phyloP scores from a whole-genome alignment of 1,140 invertebrate genomes.

The Asbolus verrucosus region DNA sequence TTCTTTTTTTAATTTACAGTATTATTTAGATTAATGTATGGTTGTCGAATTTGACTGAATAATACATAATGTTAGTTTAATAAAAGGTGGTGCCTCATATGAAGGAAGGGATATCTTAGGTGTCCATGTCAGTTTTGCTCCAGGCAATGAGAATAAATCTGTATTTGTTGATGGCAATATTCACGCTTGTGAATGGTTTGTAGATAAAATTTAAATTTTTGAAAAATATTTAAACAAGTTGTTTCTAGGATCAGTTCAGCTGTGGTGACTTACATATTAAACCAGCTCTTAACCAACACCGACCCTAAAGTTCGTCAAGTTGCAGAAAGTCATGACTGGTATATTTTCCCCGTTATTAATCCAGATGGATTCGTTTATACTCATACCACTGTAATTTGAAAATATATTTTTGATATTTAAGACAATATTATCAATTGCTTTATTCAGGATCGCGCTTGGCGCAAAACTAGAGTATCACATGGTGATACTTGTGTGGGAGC shows the following conservation, averaged over 20 bases:
- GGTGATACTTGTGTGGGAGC: conserved; percentile 70
- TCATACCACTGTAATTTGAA: conserved; percentile 69
- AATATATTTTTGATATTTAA: background rate
- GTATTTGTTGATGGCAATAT: conserved; percentile 71
- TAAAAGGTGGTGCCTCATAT: conserved; percentile 70
- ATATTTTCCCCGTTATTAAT: conserved; percentile 77
- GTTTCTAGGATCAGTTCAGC: conserved; percentile 74
- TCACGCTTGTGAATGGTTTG: conserved; percentile 77
- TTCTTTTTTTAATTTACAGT: conserved; percentile 11
- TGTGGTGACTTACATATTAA: conserved; percentile 74
- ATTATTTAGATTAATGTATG: conserved; percentile 65
- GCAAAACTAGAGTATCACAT: conserved; percentile 75
- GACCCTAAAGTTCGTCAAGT: conserved; percentile 66
- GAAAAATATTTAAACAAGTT: background rate
- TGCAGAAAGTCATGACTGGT: conserved; percentile 75
- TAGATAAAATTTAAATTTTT: background rate
- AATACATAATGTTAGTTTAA: conserved; percentile 67
- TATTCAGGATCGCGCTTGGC: conserved; percentile 75
- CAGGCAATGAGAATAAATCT: conserved; percentile 59
- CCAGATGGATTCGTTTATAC: conserved; percentile 86
- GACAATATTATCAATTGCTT: conserved; percentile 14
- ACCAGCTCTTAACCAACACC: conserved; percentile 71
- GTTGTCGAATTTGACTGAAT: conserved; percentile 65
- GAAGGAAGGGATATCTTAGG: conserved; percentile 74
- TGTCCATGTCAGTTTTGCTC: conserved; percentile 69